Base-by-base conservation (phyloP, 2,113 vertebrate species). In the Origma solitaria region DNA sequence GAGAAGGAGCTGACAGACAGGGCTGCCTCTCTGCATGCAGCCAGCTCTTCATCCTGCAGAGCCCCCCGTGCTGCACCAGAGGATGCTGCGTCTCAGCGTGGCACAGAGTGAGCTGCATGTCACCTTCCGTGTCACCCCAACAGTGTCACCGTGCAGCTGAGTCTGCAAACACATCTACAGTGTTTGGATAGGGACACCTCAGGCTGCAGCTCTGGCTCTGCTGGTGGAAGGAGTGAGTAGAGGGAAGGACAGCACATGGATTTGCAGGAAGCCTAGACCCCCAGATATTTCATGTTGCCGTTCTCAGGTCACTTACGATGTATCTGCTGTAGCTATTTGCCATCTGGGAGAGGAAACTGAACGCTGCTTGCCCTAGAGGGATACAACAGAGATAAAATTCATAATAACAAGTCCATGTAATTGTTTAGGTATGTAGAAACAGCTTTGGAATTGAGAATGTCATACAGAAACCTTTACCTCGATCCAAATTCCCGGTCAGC, bases 391-490 rank as follows among this genome's bases (percentile, higher is more conserved):
- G 38, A 73, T 53, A 54, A 86, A 93, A 79, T 73, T 82, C 24
- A 18, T 65, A 88, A 90, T 77, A 92, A 82, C 13, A 57, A 90
- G 21, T 69, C 21, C 23, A 38, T 42, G 35, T 88, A 81, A 89
- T 90, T 70, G 25, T 62, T 88, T 61, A 86, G 33, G 35, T 78
- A 82, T 40, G 76, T 84, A 84, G 83, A 86, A 92, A 83, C 13
- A 86, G 15, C 37, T 84, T 68, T 94, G 82, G 68, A 86, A 86
- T 42, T 62, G 21, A 37, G 33, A 90, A 88, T 54, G 33, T 70
- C 38, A 66, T 51, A 77, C 64, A 83, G 79, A 94, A 90, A 86
- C 73, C 44, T 83, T 50, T 58, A 77, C 31, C 25, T 83, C 66
- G 47, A 88, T 91, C 27, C 30, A 92, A 94, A 92, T 86, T 70